phyloP scores from a whole-genome alignment of 2,113 vertebrate genomes.

The Microcebus jonahi region DNA sequence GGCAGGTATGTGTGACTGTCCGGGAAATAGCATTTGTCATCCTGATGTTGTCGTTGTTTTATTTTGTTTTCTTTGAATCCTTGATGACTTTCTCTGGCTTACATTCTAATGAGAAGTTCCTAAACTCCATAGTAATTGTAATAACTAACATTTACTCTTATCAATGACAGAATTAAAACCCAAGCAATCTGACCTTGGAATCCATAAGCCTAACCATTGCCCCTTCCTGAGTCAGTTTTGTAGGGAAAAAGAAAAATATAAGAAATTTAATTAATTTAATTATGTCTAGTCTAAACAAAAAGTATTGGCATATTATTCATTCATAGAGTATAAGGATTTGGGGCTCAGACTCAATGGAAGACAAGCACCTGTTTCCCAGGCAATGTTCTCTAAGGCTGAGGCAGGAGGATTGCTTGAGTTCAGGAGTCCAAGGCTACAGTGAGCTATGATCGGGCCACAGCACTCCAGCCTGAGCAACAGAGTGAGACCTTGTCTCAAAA shows the following conservation, averaged over 20 bases:
- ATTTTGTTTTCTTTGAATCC: background rate
- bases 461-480: too few species aligned
- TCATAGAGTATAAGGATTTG: background rate
- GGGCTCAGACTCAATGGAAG: background rate
- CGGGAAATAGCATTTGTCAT: background rate
- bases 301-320: background rate
- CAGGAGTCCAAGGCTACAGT: too few species aligned
- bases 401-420: too few species aligned
- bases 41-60: background rate
- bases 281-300: background rate
- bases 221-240: background rate
- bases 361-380: background rate
- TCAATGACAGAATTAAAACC: background rate
- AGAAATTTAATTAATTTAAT: background rate
- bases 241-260: background rate
- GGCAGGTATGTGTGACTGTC: background rate
- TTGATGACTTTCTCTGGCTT: background rate
- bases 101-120: background rate
- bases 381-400: background rate
- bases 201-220: background rate
- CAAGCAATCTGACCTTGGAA: background rate
- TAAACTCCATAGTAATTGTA: background rate
- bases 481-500: too few species aligned
- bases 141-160: background rate
- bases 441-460: too few species aligned